Percentiles rank a stretch among this genome's conserved stretches.
These are phyloP conservation scores for Rhopalosiphum maidis DNA, from an alignment of 1,140 invertebrate species.

Conservation along the genomic window DNA sequence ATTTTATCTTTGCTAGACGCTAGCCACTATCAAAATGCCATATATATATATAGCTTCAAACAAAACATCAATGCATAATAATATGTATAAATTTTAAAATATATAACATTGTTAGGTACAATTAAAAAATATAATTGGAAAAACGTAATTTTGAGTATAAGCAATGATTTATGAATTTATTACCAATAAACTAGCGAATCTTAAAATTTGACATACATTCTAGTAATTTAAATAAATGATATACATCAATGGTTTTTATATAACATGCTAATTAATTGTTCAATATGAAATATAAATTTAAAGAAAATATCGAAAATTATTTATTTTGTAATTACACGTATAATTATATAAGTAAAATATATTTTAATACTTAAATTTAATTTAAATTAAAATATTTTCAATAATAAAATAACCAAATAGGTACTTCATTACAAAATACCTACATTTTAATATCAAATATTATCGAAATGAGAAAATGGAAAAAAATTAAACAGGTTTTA, in stretches of 20 bases:
- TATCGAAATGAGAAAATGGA: neutral
- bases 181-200: neutral
- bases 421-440: neutral
- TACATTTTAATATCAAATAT: neutral
- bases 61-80: neutral
- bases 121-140: neutral
- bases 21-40: neutral
- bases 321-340: too few species aligned
- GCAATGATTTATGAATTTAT: neutral
- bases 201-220: neutral
- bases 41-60: neutral
- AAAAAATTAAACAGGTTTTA: neutral
- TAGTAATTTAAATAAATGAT: neutral
- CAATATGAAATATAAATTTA: neutral
- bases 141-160: neutral
- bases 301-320: neutral
- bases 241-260: neutral
- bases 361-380: neutral
- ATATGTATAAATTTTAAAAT: neutral
- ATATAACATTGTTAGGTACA: neutral
- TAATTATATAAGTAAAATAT: neutral
- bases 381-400: neutral
- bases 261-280: neutral
- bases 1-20: constrained; percentile 13
- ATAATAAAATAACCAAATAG: too few species aligned